A percentile compares a stretch with the other conserved stretches of the same genome.
phyloP scores from a whole-genome alignment of 2,888 invertebrate genomes.

The Drosophila seclusa region DNA sequence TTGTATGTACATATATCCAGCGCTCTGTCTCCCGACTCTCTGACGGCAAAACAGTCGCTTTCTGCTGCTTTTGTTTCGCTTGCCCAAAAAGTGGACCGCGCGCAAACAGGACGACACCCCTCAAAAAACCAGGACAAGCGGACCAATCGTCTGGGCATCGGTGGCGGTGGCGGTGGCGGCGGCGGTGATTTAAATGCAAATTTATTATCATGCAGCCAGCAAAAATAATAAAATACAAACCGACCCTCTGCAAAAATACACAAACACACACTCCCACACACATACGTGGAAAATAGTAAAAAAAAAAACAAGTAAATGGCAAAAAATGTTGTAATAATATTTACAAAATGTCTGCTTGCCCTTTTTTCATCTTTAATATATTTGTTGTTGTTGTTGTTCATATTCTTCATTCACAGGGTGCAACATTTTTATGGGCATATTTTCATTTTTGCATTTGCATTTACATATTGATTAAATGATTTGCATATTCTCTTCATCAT shows the following conservation, averaged over 20 bases:
- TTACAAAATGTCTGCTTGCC: conserved; percentile 76
- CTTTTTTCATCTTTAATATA: conserved; percentile 30
- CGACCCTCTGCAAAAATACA: conserved; percentile 28
- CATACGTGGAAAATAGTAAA: conserved; percentile 52
- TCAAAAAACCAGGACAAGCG: conserved; percentile 48
- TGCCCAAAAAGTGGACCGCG: conserved; percentile 46
- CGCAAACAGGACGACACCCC: conserved; percentile 26
- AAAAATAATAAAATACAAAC: conserved; percentile 61
- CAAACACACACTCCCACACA: conserved; percentile 15
- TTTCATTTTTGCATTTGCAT: conserved; percentile 71
- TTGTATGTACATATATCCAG: conserved; percentile 54
- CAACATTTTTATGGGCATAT: conserved; percentile 65
- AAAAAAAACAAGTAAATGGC: conserved; percentile 38
- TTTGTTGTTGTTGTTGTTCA: not conserved
- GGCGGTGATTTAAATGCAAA: conserved; percentile 80
- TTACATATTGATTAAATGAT: conserved; percentile 78
- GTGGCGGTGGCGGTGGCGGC: conserved; percentile 25
- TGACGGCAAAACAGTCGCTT: not conserved
- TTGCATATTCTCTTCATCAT: conserved; percentile 58
- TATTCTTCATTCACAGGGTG: conserved; percentile 20
- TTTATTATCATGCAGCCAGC: conserved; percentile 77
- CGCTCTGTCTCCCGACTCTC: conserved; percentile 14
- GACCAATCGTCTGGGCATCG: conserved; percentile 32
- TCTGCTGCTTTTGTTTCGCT: conserved; percentile 49
- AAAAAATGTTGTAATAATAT: conserved; percentile 72